Evolutionary conservation across 2,113 vertebrate species (phyloP), one percentile per base, ranked within the genome.

Genomic region (Rhizomys pruinosus): DNA sequence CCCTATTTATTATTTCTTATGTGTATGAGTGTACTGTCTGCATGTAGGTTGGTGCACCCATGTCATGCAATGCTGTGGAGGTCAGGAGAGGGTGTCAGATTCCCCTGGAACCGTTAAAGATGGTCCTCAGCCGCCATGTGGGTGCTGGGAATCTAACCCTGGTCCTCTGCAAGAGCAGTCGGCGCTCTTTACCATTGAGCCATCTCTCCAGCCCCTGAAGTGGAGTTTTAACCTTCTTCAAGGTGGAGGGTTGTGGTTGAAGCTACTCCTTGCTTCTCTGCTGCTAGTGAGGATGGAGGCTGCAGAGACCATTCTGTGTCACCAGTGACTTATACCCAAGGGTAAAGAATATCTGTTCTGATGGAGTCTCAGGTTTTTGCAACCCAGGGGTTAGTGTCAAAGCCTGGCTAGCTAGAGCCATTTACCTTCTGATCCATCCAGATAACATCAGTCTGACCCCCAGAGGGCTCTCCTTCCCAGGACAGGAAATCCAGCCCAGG

Each of bases 151-250:
- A 11, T 22, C 3, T 1, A 66, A 44, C 29, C 34, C 61, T 32
- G 39, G 39, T 34, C 12, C 27, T 29, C 11, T n/a, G n/a, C n/a
- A n/a, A 82, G 80, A 37, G 27, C 44, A 34, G 27, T 4, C 61
- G 39, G 39, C 2, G 20, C 1, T 19, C 39, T 25, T 19, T 20
- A 13, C 5, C 80, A 61, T 22, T 61, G n/a, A 39, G n/a, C 55
- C 55, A 25, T 59, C 55, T 39, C n/a, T 29, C 10, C 25, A 29
- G 19, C n/a, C n/a, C n/a, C n/a, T 69, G 93, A 79, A 96, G 87
- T 92, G 44, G 64, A 32, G 7, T 81, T 92, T 96, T 66, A 81
- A 80, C n/a, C 34, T 23, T 93, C 88, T 39, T 80, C 74, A 95
- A 76, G 69, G 59, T 17, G 29, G 17, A 55, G 52, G 42, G 34